Percentiles rank a stretch among this genome's conserved stretches.
Evolutionary conservation across 2,113 vertebrate species (phyloP).

Genomic region (Asarcornis scutulata): DNA sequence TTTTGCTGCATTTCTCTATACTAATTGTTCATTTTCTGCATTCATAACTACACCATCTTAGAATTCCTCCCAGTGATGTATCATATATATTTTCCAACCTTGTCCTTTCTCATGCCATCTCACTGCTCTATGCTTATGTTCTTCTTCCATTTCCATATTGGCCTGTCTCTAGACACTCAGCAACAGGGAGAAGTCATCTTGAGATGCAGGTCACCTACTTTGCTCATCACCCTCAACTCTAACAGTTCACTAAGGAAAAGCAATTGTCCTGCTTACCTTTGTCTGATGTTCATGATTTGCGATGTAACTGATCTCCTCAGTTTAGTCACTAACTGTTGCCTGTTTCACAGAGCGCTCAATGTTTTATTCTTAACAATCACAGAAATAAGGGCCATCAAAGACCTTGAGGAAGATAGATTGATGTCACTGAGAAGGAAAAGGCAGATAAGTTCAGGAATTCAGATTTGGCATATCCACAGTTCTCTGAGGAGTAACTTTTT

Average conservation of each 20-base stretch:
- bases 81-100: background rate
- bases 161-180: background rate
- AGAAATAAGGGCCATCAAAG: background rate
- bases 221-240: background rate
- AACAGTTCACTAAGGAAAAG: background rate
- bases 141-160: background rate
- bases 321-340: background rate
- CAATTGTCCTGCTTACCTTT: background rate
- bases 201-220: background rate
- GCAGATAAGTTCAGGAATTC: background rate
- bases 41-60: background rate
- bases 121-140: background rate
- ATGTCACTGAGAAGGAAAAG: background rate
- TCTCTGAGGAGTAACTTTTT: background rate
- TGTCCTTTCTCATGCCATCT: background rate
- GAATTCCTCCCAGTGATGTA: background rate
- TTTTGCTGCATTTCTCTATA: background rate
- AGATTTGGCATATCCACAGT: background rate
- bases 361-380: background rate
- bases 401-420: background rate
- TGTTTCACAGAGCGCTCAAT: background rate
- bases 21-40: background rate
- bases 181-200: background rate
- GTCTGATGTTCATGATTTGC: background rate
- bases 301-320: background rate